These are phyloP conservation scores for Podotricha telesiphe DNA, from an alignment of 2,888 invertebrate species.

Conservation along the genomic window DNA sequence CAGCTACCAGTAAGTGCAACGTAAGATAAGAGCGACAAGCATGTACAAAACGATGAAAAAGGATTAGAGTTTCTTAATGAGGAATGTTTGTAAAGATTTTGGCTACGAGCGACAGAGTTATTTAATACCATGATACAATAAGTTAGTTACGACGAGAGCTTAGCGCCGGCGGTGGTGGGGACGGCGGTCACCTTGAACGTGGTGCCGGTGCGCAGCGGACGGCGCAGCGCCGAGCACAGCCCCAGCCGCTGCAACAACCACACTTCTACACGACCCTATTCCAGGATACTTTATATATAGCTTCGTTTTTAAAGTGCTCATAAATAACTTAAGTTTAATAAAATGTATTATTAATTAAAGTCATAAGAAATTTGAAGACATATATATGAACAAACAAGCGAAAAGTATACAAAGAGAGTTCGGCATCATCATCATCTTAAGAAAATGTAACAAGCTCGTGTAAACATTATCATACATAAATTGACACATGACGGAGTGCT, in stretches of 20 bases:
- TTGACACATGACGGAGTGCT: background rate
- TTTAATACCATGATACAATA: background rate
- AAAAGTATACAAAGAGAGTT: background rate
- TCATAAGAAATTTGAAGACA: background rate
- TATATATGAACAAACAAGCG: background rate
- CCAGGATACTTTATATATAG: too few species aligned
- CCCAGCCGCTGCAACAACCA: constrained; percentile 73
- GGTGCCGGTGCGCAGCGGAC: constrained; percentile 63
- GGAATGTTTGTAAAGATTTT: too few species aligned
- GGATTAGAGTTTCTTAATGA: too few species aligned
- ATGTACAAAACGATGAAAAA: too few species aligned
- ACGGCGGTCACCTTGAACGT: constrained; percentile 63
- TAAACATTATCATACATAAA: background rate
- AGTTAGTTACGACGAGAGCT: background rate
- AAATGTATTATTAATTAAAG: too few species aligned
- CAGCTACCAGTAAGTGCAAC: background rate
- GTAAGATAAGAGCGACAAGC: background rate
- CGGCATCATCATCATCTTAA: background rate
- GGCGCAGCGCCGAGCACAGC: constrained; percentile 64
- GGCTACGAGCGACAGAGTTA: background rate
- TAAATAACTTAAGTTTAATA: too few species aligned
- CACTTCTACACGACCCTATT: constrained; percentile 46
- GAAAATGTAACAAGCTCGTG: constrained; percentile 7
- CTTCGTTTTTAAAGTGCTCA: too few species aligned
- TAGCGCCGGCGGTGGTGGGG: constrained; percentile 28